Evolutionary conservation across 2,888 invertebrate genomes (phyloP), one percentile per base, ranked within the genome.

Genomic region (Agrotis segetum): DNA sequence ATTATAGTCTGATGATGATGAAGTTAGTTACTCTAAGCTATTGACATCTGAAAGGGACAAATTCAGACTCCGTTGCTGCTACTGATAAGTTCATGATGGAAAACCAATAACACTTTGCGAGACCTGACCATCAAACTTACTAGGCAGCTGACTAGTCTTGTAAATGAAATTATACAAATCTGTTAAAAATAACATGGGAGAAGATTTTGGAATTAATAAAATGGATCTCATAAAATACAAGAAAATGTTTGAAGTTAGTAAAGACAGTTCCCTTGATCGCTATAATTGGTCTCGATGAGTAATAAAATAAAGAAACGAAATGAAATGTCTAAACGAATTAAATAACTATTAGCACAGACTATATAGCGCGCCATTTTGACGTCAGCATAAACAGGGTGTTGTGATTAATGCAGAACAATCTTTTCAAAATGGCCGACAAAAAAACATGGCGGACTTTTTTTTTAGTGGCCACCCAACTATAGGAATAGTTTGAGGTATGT

Each of bases 261-360:
- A 50, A 73, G 61, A 73, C 74, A 67, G 61, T 52, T 50, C 40
- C 24, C 40, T 21, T 29, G 47, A 65, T 52, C 50, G 46, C 58
- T 50, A 7, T 81, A 76, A 81, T 77, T 67, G 64, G n/a, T 29
- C 16, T 5, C 17, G 44, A 67, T 67, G 47, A 58, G 17, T 50
- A 61, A 65, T 47, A 67, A 58, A 71, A 71, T 60, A 61, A 77
- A 81, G 11, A 53, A 67, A 67, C 63, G 16, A 80, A 65, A 74
- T 50, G 40, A 69, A 62, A 80, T 49, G 66, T 60, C 71, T 67
- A 46, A 62, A 59, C 47, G 55, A 62, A 79, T 79, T 72, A 81
- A 67, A 72, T 67, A 79, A 59, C 61, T 67, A 77, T 79, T 67
- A 79, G 61, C 72, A 17, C 17, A 52, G n/a, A 24, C n/a, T 46